Percentiles rank a stretch among this genome's conserved stretches.
These are phyloP conservation scores for Rhinichthys klamathensis DNA, from an alignment of 2,113 vertebrate species.

Conservation along the genomic window DNA sequence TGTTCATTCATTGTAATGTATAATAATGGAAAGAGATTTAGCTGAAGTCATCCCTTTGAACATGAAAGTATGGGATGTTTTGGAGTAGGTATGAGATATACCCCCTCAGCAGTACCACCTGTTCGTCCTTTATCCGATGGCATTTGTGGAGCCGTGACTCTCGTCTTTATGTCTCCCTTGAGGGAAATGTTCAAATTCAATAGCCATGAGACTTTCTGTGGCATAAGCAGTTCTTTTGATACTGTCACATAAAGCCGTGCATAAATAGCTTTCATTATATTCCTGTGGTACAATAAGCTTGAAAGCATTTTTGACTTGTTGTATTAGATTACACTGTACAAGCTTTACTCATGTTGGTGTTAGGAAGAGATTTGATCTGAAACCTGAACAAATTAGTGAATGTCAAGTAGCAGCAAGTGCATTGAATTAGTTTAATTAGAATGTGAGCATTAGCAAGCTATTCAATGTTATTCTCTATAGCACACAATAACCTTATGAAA, in stretches of 20 bases:
- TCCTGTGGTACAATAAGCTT: slow-evolving; percentile 10
- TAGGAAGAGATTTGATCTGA: neutral
- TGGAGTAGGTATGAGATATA: neutral
- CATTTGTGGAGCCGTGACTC: slow-evolving; percentile 12
- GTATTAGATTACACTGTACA: slow-evolving; percentile 32
- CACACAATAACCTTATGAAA: neutral
- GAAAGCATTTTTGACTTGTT: slow-evolving; percentile 25
- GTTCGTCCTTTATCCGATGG: neutral
- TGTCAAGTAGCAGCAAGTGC: neutral
- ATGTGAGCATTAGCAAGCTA: neutral
- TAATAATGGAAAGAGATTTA: slow-evolving; percentile 1
- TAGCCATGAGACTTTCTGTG: slow-evolving; percentile 22
- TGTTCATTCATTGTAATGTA: neutral
- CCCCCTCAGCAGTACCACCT: neutral
- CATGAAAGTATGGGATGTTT: neutral
- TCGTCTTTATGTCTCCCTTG: slow-evolving; percentile 15
- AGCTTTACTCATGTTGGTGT: slow-evolving; percentile 4
- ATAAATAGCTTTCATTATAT: slow-evolving; percentile 23
- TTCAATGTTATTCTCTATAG: neutral
- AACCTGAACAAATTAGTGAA: neutral
- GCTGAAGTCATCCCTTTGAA: neutral
- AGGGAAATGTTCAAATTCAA: slow-evolving; percentile 40
- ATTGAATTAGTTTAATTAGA: neutral
- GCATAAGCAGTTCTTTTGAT: slow-evolving; percentile 37
- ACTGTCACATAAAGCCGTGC: slow-evolving; percentile 4